Evolutionary conservation across 2,888 invertebrate genomes (phyloP).

Genomic region (Stratiomys singularior): DNA sequence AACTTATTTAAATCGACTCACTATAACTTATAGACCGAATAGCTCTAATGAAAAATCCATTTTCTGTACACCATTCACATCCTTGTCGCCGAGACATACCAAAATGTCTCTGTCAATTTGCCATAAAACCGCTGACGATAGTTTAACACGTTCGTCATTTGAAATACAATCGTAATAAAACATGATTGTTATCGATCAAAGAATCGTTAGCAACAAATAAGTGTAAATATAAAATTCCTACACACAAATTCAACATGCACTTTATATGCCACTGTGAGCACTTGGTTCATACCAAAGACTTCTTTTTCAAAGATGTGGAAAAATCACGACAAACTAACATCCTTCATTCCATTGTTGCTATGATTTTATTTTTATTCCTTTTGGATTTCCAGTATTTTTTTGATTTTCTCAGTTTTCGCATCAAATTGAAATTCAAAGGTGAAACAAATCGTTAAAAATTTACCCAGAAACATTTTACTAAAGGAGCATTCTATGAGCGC

Average conservation of each 20-base stretch:
- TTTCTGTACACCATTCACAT: too few species aligned
- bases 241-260: neutral
- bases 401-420: too few species aligned
- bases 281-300: too few species aligned
- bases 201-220: neutral
- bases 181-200: neutral
- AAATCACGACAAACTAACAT: neutral
- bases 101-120: too few species aligned
- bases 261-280: too few species aligned
- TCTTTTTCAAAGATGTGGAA: neutral
- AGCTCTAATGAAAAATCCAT: too few species aligned
- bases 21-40: too few species aligned
- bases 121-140: too few species aligned
- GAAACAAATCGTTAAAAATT: neutral
- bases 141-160: neutral
- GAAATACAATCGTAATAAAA: neutral
- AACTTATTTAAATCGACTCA: too few species aligned
- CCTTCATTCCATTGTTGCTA: slow-evolving; percentile 2
- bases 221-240: slow-evolving; percentile 7
- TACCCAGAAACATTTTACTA: too few species aligned
- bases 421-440: slow-evolving; percentile 1
- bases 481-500: too few species aligned
- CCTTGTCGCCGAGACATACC: too few species aligned
- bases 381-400: neutral
- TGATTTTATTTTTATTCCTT: neutral